A percentile compares a stretch with the other conserved stretches of the same genome.
Evolutionary conservation across 2,888 invertebrate species (phyloP).

Genomic region (Noctua janthe): DNA sequence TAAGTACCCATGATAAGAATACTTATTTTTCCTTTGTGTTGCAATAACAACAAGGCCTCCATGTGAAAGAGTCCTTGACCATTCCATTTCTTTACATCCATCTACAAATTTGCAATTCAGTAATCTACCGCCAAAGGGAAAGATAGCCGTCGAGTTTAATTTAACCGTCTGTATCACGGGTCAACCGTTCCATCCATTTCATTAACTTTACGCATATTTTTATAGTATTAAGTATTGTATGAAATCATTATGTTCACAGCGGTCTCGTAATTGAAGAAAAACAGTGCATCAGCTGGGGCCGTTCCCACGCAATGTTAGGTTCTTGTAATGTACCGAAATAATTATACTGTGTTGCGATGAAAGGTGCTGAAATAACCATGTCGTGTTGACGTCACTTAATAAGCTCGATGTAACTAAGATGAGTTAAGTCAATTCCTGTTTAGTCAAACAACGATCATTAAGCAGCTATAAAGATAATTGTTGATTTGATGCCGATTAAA

Average conservation of each 20-base stretch:
- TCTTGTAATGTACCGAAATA: conserved; percentile 31
- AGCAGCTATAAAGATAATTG: too few species aligned
- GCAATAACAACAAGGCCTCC: background rate
- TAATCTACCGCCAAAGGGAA: conserved; percentile 77
- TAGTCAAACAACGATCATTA: background rate
- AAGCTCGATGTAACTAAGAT: background rate
- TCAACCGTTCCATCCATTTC: conserved; percentile 62
- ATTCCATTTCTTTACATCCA: conserved; percentile 68
- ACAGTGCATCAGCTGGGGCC: conserved; percentile 55
- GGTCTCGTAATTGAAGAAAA: conserved; percentile 54
- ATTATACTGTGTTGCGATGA: conserved; percentile 33
- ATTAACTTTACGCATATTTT: conserved; percentile 56
- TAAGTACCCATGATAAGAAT: background rate
- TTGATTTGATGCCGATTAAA: too few species aligned
- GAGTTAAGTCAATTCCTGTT: background rate
- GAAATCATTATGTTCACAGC: conserved; percentile 51
- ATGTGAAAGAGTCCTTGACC: conserved; percentile 28
- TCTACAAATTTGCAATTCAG: conserved; percentile 80
- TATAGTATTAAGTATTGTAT: conserved; percentile 58
- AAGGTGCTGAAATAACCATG: conserved; percentile 22
- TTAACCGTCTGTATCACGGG: conserved; percentile 68
- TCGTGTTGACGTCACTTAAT: conserved; percentile 12
- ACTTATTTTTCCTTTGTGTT: background rate
- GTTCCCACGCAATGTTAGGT: conserved; percentile 55
- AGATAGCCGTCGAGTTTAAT: conserved; percentile 74